Percentiles rank a stretch among this genome's conserved stretches.
Evolutionary conservation across 2,797 vertebrate genomes (phyloP).

Genomic region (Eulemur rubriventer): DNA sequence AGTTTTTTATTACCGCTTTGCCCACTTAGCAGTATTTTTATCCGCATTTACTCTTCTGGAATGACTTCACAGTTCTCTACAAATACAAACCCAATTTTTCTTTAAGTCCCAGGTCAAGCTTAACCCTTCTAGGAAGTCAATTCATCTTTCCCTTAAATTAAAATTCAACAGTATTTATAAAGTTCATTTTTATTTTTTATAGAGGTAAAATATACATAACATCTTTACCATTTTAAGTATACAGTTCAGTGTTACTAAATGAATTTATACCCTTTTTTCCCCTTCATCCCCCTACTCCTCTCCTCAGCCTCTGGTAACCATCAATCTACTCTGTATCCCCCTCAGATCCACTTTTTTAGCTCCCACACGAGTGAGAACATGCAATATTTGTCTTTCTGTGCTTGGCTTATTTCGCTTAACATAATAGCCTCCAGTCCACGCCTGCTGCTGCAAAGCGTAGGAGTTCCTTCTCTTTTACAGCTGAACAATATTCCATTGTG

Average conservation of each 20-base stretch:
- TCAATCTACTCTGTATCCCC: neutral
- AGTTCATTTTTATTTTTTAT: neutral
- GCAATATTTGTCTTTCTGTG: neutral
- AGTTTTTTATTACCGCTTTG: neutral
- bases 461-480: neutral
- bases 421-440: neutral
- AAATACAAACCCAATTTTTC: neutral
- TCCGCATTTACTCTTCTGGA: neutral
- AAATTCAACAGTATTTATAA: neutral
- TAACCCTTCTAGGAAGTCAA: neutral
- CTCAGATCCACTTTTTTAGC: neutral
- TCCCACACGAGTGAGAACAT: neutral
- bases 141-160: neutral
- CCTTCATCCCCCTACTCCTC: neutral
- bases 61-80: neutral
- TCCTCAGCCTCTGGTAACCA: neutral
- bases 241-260: neutral
- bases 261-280: neutral
- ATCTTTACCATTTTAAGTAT: neutral
- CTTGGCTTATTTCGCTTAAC: neutral
- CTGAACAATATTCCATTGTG: neutral
- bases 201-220: neutral
- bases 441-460: neutral
- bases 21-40: neutral
- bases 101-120: slow-evolving; percentile 35